Evolutionary conservation across 2,113 vertebrate genomes (phyloP), one percentile per base, ranked within the genome.

Genomic region (Orientallactaga bullata): DNA sequence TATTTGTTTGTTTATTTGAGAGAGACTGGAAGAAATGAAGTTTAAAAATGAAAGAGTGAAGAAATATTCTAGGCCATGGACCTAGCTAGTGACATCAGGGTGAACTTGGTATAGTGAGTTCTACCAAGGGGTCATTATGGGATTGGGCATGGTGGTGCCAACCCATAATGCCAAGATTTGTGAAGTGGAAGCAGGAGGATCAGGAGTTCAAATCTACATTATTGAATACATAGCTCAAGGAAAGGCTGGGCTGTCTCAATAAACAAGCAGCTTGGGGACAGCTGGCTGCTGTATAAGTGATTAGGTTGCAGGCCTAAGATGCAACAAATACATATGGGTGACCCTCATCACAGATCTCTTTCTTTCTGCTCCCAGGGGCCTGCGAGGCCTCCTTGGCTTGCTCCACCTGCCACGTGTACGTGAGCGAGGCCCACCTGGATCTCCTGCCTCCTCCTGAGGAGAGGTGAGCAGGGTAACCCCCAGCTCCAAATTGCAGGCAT

Each of bases 331-430:
- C 63, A 5, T 65, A 24, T 23, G 28, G 35, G 0, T n/a, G 5
- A 17, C 42, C 85, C 37, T 74, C 18, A 85, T 9, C 18, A 16
- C 39, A 17, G 24, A 21, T 24, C 4, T 61, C 37, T 55, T 18
- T 78, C 78, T 3, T 39, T 51, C 85, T 4, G 7, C 66, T 51
- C 80, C 42, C 63, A 99, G 99, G 99, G 37, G 99, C 99, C 76
- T 99, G 99, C 32, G 99, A 99, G 95, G 99, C 99, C 0, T 99
- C 99, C 0, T 96, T 99, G 69, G 99, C 99, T 2, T 99, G 99
- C 74, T 99, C 99, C 11, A 99, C 99, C 1, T 99, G 99, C 90
- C 99, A 99, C 0, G 99, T 99, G 37, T 99, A 99, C 0, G 99
- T 99, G 80, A 98, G 97, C 28, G 76, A 89, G 1, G 96, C 96